Percentiles rank a stretch among this genome's conserved stretches.
Evolutionary conservation across 2,113 vertebrate species (phyloP).

Genomic region (Sturnira hondurensis): DNA sequence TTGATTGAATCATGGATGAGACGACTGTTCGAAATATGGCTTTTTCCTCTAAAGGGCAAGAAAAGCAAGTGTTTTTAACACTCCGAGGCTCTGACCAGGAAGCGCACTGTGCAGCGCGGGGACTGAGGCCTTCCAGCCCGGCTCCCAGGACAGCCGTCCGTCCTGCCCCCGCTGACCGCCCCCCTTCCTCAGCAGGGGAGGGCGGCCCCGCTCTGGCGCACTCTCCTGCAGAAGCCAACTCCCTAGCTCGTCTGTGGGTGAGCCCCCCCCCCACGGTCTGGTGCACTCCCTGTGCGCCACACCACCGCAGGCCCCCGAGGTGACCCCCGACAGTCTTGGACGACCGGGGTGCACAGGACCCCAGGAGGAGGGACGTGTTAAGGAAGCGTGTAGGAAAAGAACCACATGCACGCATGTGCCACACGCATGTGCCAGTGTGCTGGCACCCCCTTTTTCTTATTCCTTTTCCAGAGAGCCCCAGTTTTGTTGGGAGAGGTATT

Average conservation of each 20-base stretch:
- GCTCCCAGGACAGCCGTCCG: neutral
- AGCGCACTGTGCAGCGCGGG: neutral
- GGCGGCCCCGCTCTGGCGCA: neutral
- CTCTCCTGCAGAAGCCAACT: neutral
- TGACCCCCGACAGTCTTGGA: neutral
- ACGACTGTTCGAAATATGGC: neutral
- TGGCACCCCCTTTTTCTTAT: neutral
- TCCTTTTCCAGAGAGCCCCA: neutral
- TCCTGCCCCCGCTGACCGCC: neutral
- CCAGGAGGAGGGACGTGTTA: neutral
- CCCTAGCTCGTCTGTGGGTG: neutral
- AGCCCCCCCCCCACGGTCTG: neutral
- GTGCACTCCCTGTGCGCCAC: neutral
- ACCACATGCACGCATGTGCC: neutral
- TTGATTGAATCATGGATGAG: constrained; percentile 50
- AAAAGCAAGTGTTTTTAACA: constrained; percentile 10
- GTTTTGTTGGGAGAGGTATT: neutral
- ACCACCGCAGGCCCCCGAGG: neutral
- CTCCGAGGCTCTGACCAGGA: neutral
- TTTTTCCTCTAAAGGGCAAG: constrained; percentile 16
- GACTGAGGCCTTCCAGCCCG: neutral
- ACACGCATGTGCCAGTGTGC: too few relatives aligned
- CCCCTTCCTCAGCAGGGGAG: neutral
- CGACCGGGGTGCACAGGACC: neutral
- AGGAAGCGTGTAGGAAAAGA: neutral